Evolutionary conservation across 2,888 invertebrate genomes (phyloP).

Genomic region (Tyria jacobaeae): DNA sequence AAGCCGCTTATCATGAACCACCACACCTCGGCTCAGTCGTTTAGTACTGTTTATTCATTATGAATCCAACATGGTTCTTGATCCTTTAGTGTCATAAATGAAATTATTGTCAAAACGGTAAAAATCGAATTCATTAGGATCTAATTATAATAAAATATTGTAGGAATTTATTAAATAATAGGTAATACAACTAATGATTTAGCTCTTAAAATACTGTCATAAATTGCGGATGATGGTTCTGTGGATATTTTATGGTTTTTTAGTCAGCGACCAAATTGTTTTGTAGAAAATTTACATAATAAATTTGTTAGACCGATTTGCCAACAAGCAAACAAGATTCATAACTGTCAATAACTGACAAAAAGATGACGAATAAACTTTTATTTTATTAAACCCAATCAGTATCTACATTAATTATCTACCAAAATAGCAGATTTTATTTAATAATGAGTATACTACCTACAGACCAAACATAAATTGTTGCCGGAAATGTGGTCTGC

Average conservation of each 20-base stretch:
- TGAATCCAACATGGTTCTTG: constrained; percentile 44
- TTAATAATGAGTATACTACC: too few relatives aligned
- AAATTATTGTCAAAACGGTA: constrained; percentile 18
- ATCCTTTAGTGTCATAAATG: constrained; percentile 12
- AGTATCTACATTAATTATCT: constrained; percentile 14
- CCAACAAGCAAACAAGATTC: constrained; percentile 34
- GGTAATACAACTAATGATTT: constrained; percentile 25
- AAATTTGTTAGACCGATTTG: constrained; percentile 33
- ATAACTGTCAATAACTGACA: constrained; percentile 28
- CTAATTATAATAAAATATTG: constrained; percentile 20
- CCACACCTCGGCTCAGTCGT: constrained; percentile 34
- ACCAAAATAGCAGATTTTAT: background rate
- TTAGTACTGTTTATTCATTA: constrained; percentile 58
- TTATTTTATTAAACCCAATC: constrained; percentile 36
- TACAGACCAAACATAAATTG: too few relatives aligned
- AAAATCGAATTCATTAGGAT: constrained; percentile 15
- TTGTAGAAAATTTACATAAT: constrained; percentile 35
- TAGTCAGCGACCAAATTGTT: constrained; percentile 21
- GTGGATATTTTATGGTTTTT: constrained; percentile 18
- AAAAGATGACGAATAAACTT: constrained; percentile 33
- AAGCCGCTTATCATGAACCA: constrained; percentile 58
- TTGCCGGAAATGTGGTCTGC: constrained; percentile 27
- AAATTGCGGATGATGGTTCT: constrained; percentile 21
- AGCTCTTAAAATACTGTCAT: constrained; percentile 26
- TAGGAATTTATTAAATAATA: constrained; percentile 15